A percentile compares a stretch with the other conserved stretches of the same genome.
Evolutionary conservation across 23 tunicate species (phyloP).

Genomic region (Styela clava): DNA sequence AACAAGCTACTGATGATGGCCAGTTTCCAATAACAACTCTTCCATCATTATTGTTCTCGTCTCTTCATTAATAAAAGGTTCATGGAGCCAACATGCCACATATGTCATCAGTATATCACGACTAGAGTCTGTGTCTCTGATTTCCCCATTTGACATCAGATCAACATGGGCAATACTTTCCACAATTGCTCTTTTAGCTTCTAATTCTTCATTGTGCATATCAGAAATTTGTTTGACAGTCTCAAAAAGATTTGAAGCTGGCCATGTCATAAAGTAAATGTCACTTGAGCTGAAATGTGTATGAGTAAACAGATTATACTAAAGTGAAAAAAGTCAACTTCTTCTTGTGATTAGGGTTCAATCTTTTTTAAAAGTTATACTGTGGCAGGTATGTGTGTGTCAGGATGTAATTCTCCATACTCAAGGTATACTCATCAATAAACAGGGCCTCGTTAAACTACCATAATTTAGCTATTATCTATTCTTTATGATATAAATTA

Average conservation of each 20-base stretch:
- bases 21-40: slow-evolving; percentile 60
- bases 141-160: slow-evolving; percentile 1
- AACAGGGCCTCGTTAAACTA: too few species aligned
- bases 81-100: slow-evolving; percentile 78
- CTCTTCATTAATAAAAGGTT: slow-evolving; percentile 64
- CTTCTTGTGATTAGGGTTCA: too few species aligned
- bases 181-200: slow-evolving; percentile 47
- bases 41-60: slow-evolving; percentile 22
- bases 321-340: too few species aligned
- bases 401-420: too few species aligned
- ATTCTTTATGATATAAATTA: too few species aligned
- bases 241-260: slow-evolving; percentile 34
- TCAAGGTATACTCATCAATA: too few species aligned
- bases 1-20: too few species aligned
- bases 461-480: too few species aligned
- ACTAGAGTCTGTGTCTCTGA: slow-evolving; percentile 28
- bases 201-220: slow-evolving; percentile 46
- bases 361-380: too few species aligned
- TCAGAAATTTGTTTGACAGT: slow-evolving; percentile 33
- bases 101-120: slow-evolving; percentile 56
- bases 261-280: slow-evolving; percentile 41
- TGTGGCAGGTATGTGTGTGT: too few species aligned
- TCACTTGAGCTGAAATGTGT: slow-evolving; percentile 16
- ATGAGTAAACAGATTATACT: too few species aligned
- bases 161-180: slow-evolving; percentile 88